Evolutionary conservation across 2,113 vertebrate species (phyloP), one percentile per base, ranked within the genome.

Genomic region (Mesoclemmys tuberculata): DNA sequence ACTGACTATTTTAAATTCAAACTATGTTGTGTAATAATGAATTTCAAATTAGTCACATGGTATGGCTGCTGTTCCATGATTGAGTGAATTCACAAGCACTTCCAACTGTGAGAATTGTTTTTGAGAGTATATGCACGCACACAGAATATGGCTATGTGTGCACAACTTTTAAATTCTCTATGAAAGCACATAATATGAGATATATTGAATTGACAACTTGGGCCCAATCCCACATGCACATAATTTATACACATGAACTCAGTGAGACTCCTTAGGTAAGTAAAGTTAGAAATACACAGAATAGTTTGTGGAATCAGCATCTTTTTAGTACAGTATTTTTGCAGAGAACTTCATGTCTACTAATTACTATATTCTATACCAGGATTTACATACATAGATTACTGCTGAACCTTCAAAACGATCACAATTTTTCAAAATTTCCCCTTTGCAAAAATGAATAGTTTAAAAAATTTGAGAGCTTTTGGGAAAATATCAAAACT

Each of bases 41-140:
- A 87, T 27, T 38, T 86, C 80, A 71, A 21, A 85, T 94, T 94
- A 96, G 92, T 92, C 91, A 97, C 92, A 96, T 92, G 77, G 92
- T 93, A 84, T 86, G 68, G 82, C 92, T 81, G 80, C 91, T 81
- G 79, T 54, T 88, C 86, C 82, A 68, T 0, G 4, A 88, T 79
- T 35, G 96, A 90, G 93, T 51, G 95, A 96, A 93, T 3, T 2
- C 31, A 87, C 54, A 80, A 79, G 71, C 92, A 68, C 44, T 91
- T 79, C 82, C 91, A 91, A 6, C 90, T n/a, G 79, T 71, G 82
- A 93, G 95, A 91, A 95, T 35, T 92, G 94, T 94, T 96, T 93
- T 92, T 95, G 81, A 83, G 92, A 87, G 80, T 46, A 46, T 46
- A 90, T 81, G 91, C 80, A 8, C 2, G 38, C 90, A 77, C 4